Base-by-base conservation (phyloP, 2,797 vertebrate genomes). In the Sebastiscus tertius region DNA sequence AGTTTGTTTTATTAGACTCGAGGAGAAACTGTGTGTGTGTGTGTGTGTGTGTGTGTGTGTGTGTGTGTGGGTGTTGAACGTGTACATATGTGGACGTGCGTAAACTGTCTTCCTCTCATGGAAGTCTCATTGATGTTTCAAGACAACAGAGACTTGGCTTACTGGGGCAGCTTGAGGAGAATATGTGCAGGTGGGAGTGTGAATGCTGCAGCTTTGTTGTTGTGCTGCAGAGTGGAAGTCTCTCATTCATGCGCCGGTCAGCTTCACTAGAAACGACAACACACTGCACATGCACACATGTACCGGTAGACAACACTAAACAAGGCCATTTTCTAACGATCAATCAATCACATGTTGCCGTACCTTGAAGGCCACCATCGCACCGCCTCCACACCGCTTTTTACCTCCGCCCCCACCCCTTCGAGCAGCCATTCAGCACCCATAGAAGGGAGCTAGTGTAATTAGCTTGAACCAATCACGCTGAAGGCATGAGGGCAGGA, bases 391-490 rank as follows among this genome's bases (percentile, higher is more conserved):
- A 18, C 46, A 3, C 54, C 18, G n/a, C 29, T 22, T 68, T 26
- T 33, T 34, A 42, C 54, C 66, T 34, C 55, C 1, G n/a, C 27
- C 56, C 65, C 65, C 31, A 6, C 61, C 49, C 7, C 2, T 55
- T 54, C n/a, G 1, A 31, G 36, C 60, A 82, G 77, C 88, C 85
- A 84, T 42, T 89, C 87, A 60, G 74, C 71, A 36, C 11, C 31
- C 55, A 12, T 81, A 33, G 54, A 75, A 75, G 58, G 52, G 66
- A 75, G 73, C 63, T 16, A 2, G 79, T 78, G 79, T 90, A 91
- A 94, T 94, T 94, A 87, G 92, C 88, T 75, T 24, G 46, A 83
- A 83, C 92, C 93, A 93, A 94, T 94, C 91, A 87, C n/a, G 60
- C 77, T 82, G 75, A 71, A 80, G 82, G 89, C 75, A 89, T 91